These are phyloP conservation scores for Nicator chloris DNA, from an alignment of 2,113 vertebrate genomes.

Conservation along the genomic window DNA sequence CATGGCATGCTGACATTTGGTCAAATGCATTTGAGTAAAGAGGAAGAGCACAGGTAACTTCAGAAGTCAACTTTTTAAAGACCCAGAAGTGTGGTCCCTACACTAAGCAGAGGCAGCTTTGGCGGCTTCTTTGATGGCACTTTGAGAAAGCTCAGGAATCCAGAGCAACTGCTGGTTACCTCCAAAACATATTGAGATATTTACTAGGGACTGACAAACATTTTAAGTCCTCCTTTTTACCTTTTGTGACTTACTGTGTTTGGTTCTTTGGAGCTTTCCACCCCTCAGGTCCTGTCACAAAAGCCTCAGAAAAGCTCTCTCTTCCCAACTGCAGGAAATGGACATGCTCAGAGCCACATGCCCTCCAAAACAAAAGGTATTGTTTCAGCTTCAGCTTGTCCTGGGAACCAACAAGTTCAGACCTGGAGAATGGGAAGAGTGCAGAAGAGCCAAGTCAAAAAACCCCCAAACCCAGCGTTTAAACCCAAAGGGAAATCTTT, in stretches of 20 bases:
- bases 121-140: background rate
- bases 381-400: background rate
- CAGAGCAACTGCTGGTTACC: background rate
- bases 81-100: background rate
- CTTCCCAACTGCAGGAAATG: background rate
- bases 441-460: background rate
- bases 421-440: background rate
- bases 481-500: background rate
- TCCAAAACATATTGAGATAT: background rate
- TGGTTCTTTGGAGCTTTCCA: background rate
- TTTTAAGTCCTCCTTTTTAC: background rate
- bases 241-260: background rate
- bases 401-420: background rate
- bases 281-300: rapidly evolving
- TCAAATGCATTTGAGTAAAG: background rate
- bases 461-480: background rate
- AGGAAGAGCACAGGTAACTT: background rate
- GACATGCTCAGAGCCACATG: background rate
- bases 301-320: background rate
- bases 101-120: background rate
- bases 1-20: background rate
- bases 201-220: background rate
- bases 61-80: background rate
- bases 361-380: background rate
- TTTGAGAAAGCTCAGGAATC: background rate